A percentile compares a stretch with the other conserved stretches of the same genome.
phyloP scores from a whole-genome alignment of 2,113 vertebrate species.

The Poeciliopsis occidentalis region DNA sequence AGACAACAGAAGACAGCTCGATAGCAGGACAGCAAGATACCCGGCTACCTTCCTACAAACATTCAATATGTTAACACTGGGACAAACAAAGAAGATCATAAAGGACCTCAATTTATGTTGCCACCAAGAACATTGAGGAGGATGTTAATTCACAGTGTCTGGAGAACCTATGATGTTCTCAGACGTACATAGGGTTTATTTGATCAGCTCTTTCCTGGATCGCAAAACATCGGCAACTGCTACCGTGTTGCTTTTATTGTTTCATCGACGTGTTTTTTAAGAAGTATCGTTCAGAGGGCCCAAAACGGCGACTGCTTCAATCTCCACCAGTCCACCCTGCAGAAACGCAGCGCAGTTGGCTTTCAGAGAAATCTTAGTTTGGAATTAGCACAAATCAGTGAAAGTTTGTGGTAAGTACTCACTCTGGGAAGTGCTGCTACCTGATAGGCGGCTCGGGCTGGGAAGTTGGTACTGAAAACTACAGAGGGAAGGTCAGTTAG shows the following conservation, averaged over 20 bases:
- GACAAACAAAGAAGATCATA: too few species aligned
- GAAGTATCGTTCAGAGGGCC: slow-evolving; percentile 69
- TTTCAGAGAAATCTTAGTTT: neutral
- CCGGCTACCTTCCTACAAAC: too few species aligned
- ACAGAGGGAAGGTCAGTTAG: slow-evolving; percentile 13
- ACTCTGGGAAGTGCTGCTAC: slow-evolving; percentile 80
- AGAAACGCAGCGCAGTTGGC: neutral
- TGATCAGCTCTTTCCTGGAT: neutral
- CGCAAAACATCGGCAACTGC: neutral
- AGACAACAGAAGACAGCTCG: too few species aligned
- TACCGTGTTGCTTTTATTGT: neutral
- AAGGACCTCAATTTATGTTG: too few species aligned
- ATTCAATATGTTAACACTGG: too few species aligned
- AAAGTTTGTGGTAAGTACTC: slow-evolving; percentile 33
- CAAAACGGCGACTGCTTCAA: slow-evolving; percentile 80
- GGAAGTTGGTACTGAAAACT: slow-evolving; percentile 80
- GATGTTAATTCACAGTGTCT: too few species aligned
- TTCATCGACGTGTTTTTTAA: slow-evolving; percentile 38
- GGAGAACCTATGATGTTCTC: too few species aligned
- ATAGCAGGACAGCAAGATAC: too few species aligned
- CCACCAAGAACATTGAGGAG: too few species aligned
- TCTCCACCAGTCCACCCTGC: slow-evolving; percentile 81
- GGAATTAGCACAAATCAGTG: neutral
- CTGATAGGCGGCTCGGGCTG: slow-evolving; percentile 83
- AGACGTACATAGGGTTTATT: too few species aligned